Conservation (phyloP, 2,888 invertebrate genomes). For the Aporophyla nigra region DNA sequence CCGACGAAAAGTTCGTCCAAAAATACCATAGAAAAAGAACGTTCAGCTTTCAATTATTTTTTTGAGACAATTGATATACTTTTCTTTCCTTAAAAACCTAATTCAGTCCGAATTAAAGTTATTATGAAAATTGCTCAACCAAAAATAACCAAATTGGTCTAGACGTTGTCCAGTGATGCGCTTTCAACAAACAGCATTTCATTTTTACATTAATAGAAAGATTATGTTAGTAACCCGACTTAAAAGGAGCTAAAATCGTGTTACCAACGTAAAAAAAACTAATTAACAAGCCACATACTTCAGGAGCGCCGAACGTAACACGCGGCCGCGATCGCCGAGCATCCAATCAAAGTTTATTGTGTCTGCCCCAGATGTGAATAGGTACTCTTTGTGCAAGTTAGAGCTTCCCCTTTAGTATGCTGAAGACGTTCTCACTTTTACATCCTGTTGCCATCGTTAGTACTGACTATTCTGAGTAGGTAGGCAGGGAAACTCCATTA, state of each 20-base stretch:
- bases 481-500: constrained; percentile 47
- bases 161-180: neutral
- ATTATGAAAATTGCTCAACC: neutral
- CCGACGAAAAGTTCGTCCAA: neutral
- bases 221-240: neutral
- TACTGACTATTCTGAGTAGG: constrained; percentile 52
- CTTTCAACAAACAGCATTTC: neutral
- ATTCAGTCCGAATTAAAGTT: too few relatives aligned
- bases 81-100: neutral
- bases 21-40: neutral
- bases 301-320: constrained; percentile 22
- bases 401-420: constrained; percentile 57
- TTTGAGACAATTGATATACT: neutral
- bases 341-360: constrained; percentile 81
- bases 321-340: constrained; percentile 59
- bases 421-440: constrained; percentile 55
- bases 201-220: too few relatives aligned
- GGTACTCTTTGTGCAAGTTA: constrained; percentile 59
- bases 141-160: neutral
- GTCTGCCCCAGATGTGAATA: constrained; percentile 67
- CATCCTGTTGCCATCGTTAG: constrained; percentile 58
- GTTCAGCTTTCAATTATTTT: neutral
- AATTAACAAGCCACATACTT: constrained; percentile 48
- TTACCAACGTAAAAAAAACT: constrained; percentile 30
- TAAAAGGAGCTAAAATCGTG: neutral